phyloP scores from a whole-genome alignment of 53 echinoderm and acorn worm species.

The Paracentrotus lividus region DNA sequence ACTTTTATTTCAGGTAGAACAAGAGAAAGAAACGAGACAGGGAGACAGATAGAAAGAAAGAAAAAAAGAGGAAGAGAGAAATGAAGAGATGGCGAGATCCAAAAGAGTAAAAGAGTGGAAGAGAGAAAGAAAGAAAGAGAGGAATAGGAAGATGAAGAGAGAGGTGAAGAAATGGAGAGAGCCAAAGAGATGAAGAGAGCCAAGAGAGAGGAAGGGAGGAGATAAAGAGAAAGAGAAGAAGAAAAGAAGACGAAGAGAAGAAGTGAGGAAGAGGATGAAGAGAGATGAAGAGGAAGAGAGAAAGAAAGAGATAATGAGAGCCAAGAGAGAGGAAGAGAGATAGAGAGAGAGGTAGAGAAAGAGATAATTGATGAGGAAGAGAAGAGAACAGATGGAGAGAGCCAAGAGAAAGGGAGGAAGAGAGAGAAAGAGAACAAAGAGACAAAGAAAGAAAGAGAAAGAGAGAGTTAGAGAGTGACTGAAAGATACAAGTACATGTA shows the following conservation, averaged over 20 bases:
- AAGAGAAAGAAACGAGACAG: too few relatives aligned
- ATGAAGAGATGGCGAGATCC: neutral
- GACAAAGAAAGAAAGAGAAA: neutral
- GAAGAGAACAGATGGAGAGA: neutral
- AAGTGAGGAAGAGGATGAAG: neutral
- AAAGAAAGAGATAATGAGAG: neutral
- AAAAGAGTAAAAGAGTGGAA: neutral
- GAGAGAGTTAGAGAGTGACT: neutral
- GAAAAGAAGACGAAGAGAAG: neutral
- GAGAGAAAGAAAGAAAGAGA: neutral
- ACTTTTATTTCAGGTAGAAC: constrained; percentile 19
- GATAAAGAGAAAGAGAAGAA: neutral
- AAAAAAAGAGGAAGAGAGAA: neutral
- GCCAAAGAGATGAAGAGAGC: too few relatives aligned
- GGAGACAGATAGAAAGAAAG: too few relatives aligned
- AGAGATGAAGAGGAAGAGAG: neutral
- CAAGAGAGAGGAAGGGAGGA: constrained; percentile 7
- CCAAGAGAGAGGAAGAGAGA: neutral
- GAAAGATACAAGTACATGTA: neutral
- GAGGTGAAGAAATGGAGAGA: neutral
- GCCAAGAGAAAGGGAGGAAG: neutral
- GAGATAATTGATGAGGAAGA: too few relatives aligned
- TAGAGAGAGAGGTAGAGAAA: neutral
- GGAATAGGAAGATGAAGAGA: neutral
- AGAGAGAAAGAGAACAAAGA: too few relatives aligned